phyloP scores from a whole-genome alignment of 2,888 invertebrate genomes.

The Flabesymbios commensalis region DNA sequence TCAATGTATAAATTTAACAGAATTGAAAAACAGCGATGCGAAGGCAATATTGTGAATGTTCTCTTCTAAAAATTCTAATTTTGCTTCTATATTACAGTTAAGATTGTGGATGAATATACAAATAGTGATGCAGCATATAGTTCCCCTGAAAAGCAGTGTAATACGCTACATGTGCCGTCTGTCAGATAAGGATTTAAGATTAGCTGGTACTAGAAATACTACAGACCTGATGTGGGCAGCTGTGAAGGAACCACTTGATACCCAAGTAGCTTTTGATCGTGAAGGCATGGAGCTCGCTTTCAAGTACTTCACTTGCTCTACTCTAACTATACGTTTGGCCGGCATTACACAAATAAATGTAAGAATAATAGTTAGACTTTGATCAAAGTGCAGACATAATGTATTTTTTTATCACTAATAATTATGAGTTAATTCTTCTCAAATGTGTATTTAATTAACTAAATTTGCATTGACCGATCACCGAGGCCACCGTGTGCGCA shows the following conservation, averaged over 20 bases:
- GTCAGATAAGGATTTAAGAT: slow-evolving; percentile 86
- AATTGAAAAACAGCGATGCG: too few species aligned
- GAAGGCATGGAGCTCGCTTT: slow-evolving; percentile 92
- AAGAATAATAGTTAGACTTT: too few species aligned
- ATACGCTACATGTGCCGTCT: slow-evolving; percentile 88
- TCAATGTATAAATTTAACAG: too few species aligned
- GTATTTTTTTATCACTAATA: too few species aligned
- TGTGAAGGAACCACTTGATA: slow-evolving; percentile 78
- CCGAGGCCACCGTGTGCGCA: too few species aligned
- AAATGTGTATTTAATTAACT: too few species aligned
- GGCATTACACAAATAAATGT: slow-evolving; percentile 94
- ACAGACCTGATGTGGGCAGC: slow-evolving; percentile 97
- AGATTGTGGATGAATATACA: slow-evolving; percentile 92
- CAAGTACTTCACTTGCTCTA: slow-evolving; percentile 93
- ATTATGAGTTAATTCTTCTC: too few species aligned
- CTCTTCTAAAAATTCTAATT: too few species aligned
- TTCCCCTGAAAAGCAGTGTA: slow-evolving; percentile 83
- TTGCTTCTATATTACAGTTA: slow-evolving; percentile 65
- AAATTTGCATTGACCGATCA: too few species aligned
- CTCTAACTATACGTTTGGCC: slow-evolving; percentile 88
- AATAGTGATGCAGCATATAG: slow-evolving; percentile 84
- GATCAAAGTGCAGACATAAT: too few species aligned
- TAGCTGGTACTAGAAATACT: slow-evolving; percentile 88
- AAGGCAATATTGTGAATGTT: too few species aligned
- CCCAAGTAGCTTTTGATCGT: slow-evolving; percentile 73